A percentile compares a stretch with the other conserved stretches of the same genome.
Evolutionary conservation across 2,888 invertebrate genomes (phyloP).

Genomic region (Temnothorax ravouxi): DNA sequence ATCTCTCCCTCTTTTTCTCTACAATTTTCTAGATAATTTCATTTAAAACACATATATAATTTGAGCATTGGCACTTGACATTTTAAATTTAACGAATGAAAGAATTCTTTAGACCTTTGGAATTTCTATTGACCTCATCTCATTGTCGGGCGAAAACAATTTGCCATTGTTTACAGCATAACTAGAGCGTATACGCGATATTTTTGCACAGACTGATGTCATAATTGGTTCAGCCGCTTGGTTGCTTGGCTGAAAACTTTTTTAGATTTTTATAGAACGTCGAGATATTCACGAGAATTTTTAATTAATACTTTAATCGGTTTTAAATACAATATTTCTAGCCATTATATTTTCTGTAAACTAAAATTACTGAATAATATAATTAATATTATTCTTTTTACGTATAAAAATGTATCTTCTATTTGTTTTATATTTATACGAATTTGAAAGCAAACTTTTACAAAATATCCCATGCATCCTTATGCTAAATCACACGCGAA

Average conservation of each 20-base stretch:
- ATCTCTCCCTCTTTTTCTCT: neutral
- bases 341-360: neutral
- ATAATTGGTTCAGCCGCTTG: constrained; percentile 41
- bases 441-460: neutral
- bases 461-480: neutral
- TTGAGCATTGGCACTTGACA: neutral
- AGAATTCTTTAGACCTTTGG: constrained; percentile 4
- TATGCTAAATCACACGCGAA: neutral
- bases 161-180: constrained; percentile 29
- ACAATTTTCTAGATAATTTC: neutral
- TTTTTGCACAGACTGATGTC: constrained; percentile 27
- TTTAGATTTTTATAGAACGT: constrained; percentile 16
- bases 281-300: neutral
- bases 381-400: neutral
- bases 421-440: neutral
- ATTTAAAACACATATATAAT: neutral
- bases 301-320: neutral
- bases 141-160: constrained; percentile 25
- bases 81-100: constrained; percentile 3
- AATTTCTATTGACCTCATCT: constrained; percentile 19
- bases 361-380: neutral
- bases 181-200: constrained; percentile 25
- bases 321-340: neutral
- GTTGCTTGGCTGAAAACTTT: constrained; percentile 26
- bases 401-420: neutral